Base-by-base conservation (phyloP, 2,888 invertebrate genomes). In the Scaptomyza reducta region DNA sequence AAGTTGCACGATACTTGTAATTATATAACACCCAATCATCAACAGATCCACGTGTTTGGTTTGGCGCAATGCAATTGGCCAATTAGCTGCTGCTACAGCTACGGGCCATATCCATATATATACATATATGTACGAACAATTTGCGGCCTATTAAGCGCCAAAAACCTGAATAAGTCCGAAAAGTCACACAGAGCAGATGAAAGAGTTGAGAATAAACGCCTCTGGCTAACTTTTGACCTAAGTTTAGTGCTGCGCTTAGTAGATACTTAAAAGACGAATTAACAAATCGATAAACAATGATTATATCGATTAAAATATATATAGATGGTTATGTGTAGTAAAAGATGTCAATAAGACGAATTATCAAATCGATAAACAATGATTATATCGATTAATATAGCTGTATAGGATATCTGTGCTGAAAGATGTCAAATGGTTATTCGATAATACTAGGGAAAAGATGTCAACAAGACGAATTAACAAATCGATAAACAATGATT, bases 1-100 rank as follows among this genome's bases (percentile, higher is more conserved):
- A 16, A 46, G 40, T 9, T 29, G 22, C 29, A 16, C 56, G 44
- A 61, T 62, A 63, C 22, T 42, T 54, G 65, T 71, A 60, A 46
- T 70, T 71, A 71, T 71, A 73, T 61, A 66, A 47, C 57, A 55
- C 18, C 46, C 45, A 38, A 57, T 11, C n/a, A 44, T 40, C 56
- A 54, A 55, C 58, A 22, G 13, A 53, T 50, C 47, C 53, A 70
- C 59, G 72, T 72, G 72, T 50, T 33, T 41, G 18, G 54, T 33
- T 38, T 56, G 27, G 11, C 31, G 11, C 38, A 50, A 35, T 54
- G 53, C 66, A 74, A 71, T 71, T 76, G 67, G 72, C 58, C 72
- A 76, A 74, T 76, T 74, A 76, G 59, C 41, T 27, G 71, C 38
- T 51, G 66, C 22, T 16, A 35, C 40, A 33, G 45, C 47, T 51